phyloP scores from a whole-genome alignment of 2,888 invertebrate species.

The Polylopha cassiicola region DNA sequence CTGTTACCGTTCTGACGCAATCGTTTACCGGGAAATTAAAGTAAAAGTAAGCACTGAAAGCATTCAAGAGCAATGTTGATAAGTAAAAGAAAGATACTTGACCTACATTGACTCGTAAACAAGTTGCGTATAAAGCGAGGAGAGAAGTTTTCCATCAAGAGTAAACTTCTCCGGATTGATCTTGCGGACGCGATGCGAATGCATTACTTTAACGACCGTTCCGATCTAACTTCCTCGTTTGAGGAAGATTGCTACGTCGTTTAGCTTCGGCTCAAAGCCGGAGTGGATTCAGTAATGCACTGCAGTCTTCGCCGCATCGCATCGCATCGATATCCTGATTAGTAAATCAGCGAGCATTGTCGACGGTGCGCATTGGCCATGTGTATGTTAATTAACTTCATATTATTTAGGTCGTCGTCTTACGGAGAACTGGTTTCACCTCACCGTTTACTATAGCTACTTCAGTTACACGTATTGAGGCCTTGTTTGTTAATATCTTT shows the following conservation, averaged over 20 bases:
- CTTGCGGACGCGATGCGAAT: conserved; percentile 11
- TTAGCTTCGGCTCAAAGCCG: no score
- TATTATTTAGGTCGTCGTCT: conserved; percentile 37
- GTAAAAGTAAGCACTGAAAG: neutral
- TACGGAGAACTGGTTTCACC: conserved; percentile 51
- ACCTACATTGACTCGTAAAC: conserved; percentile 28
- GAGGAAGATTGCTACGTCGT: no score
- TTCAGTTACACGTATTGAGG: conserved; percentile 1
- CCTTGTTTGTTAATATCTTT: conserved; percentile 1
- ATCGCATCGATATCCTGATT: conserved; percentile 8
- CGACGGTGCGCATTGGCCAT: conserved; percentile 33
- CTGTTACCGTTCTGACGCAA: no score
- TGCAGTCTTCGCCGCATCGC: no score
- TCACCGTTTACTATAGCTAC: conserved; percentile 28
- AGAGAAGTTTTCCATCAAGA: conserved; percentile 9
- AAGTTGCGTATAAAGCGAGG: conserved; percentile 19
- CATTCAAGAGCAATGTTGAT: conserved; percentile 18
- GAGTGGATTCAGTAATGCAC: no score
- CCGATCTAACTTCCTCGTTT: conserved; percentile 15
- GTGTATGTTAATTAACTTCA: conserved; percentile 22
- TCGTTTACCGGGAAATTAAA: no score
- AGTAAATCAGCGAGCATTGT: conserved; percentile 18
- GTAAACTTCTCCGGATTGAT: conserved; percentile 13
- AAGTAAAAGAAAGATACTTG: conserved; percentile 21
- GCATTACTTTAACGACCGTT: conserved; percentile 9